Evolutionary conservation across 35 echinoderm and acorn worm species (phyloP).

Genomic region (Chiridota heheva): DNA sequence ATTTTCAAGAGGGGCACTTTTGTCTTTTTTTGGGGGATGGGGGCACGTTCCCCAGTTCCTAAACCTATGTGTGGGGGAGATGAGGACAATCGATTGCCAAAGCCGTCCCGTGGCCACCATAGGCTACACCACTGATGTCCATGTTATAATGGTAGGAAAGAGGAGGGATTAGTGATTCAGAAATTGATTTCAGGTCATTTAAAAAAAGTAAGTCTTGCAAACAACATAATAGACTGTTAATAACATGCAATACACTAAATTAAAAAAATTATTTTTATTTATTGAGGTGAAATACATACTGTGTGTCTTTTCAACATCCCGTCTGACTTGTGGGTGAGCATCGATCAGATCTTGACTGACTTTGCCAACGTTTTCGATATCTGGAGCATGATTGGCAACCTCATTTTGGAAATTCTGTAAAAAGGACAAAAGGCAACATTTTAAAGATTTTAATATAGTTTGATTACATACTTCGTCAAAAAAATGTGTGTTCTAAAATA

Average conservation of each 20-base stretch:
- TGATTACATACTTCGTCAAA: too few relatives aligned
- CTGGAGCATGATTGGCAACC: conserved; percentile 61
- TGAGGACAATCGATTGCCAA: too few relatives aligned
- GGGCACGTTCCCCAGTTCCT: too few relatives aligned
- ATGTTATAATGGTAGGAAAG: too few relatives aligned
- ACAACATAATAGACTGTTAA: not conserved
- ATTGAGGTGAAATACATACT: conserved; percentile 46
- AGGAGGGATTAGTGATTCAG: too few relatives aligned
- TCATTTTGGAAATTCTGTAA: conserved; percentile 68
- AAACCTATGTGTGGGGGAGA: too few relatives aligned
- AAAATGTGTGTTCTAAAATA: not conserved
- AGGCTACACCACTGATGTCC: too few relatives aligned
- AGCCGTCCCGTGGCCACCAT: too few relatives aligned
- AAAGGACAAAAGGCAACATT: not conserved
- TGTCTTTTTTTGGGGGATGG: too few relatives aligned
- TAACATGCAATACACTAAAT: not conserved
- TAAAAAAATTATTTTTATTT: not conserved
- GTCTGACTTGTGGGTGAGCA: conserved; percentile 65
- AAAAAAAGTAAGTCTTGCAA: not conserved
- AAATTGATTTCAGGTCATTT: not conserved
- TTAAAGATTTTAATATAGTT: not conserved
- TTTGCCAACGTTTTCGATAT: conserved; percentile 68
- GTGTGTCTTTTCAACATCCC: conserved; percentile 77
- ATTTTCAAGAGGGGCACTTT: too few relatives aligned
- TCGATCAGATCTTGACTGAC: conserved; percentile 77